Base-by-base conservation (phyloP, 2,797 vertebrate species). In the Falco berigora region DNA sequence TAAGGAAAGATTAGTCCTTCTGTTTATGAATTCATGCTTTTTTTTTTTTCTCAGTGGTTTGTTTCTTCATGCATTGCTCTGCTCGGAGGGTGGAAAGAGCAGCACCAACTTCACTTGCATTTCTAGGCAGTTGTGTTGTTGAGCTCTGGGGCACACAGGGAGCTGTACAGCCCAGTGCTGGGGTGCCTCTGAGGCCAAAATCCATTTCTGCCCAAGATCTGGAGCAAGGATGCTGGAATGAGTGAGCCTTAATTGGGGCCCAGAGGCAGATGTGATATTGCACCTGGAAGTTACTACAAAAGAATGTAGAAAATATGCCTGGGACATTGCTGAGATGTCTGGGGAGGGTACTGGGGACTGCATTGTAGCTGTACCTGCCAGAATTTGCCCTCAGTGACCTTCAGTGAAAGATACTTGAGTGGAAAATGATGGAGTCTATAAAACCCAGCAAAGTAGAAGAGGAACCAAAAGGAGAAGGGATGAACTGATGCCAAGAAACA, bases 401-500 rank as follows among this genome's bases (percentile, higher is more conserved):
- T 84, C 86, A 91, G 62, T 46, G 56, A 91, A 91, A 92, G 81
- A 75, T 16, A 3, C 59, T 76, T 79, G 55, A 88, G 86, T 86
- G 62, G 64, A 63, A 95, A 97, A 84, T 77, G 49, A 67, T 76
- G 90, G 77, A 77, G 62, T 92, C 68, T 86, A 49, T 95, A 91
- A 92, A 95, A 89, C 28, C 20, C 34, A 73, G 81, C 27, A 46
- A 62, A 90, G 86, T 14, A 87, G 83, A 47, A 32, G 62, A 84
- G 63, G 80, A 96, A 79, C 63, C 83, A 74, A 74, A 78, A 92
- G 86, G 79, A 90, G 83, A 59, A 74, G 66, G 83, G 77, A 56
- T 74, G 87, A 92, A 86, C 14, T 1, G 42, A 64, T 1, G 46
- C 90, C 74, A 88, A 96, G 90, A 88, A 96, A 78, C 36, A 63